phyloP scores from a whole-genome alignment of 2,888 invertebrate genomes.

The Agrochola circellaris region DNA sequence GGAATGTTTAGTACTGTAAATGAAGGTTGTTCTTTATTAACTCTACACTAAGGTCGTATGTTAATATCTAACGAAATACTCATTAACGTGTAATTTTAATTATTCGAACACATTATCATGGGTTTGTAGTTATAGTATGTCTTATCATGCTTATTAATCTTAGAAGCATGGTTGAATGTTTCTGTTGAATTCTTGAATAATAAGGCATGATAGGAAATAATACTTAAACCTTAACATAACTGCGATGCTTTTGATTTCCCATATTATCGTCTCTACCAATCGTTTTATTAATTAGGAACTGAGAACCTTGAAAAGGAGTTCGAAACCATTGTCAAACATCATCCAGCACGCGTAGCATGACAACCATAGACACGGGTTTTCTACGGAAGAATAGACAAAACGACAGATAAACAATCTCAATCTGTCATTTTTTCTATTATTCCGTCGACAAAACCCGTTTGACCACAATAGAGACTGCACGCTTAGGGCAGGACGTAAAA shows the following conservation, averaged over 20 bases:
- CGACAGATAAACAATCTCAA: too few species aligned
- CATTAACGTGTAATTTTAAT: conserved; percentile 53
- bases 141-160: conserved; percentile 34
- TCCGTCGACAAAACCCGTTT: too few species aligned
- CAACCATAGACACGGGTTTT: too few species aligned
- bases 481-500: background rate
- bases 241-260: background rate
- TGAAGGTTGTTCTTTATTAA: conserved; percentile 58
- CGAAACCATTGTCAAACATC: background rate
- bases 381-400: too few species aligned
- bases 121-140: conserved; percentile 18
- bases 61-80: conserved; percentile 58
- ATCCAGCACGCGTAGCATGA: too few species aligned
- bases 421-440: too few species aligned
- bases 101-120: conserved; percentile 31
- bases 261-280: too few species aligned
- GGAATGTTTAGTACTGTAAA: conserved; percentile 31
- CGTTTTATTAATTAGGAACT: too few species aligned
- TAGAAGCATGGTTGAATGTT: background rate
- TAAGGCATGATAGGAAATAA: background rate
- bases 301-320: too few species aligned
- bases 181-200: conserved; percentile 1
- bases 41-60: conserved; percentile 55
- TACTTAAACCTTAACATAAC: background rate
- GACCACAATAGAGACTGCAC: too few species aligned